phyloP scores from a whole-genome alignment of 2,888 invertebrate species.

The Fragum whitleyi region DNA sequence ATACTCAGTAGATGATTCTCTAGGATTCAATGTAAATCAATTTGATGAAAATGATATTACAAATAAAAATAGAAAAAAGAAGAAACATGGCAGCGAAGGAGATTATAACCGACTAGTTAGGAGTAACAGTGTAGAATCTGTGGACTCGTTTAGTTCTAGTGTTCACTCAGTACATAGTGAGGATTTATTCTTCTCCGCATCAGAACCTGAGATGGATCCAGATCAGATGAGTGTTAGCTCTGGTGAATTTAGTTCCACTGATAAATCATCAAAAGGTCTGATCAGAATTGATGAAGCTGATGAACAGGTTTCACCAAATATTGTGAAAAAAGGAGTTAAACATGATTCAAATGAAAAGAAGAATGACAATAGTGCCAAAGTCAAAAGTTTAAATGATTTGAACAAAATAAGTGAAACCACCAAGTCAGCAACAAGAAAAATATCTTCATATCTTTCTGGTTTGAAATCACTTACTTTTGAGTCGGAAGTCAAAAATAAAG shows the following conservation, averaged over 20 bases:
- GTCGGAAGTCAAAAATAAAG: not conserved
- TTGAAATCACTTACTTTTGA: constrained; percentile 24
- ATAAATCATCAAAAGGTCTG: constrained; percentile 6
- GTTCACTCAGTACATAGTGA: constrained; percentile 52
- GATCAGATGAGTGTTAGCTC: constrained; percentile 43
- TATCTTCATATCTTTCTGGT: constrained; percentile 18
- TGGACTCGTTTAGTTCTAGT: constrained; percentile 63
- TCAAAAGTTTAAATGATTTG: constrained; percentile 11
- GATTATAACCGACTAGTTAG: constrained; percentile 9
- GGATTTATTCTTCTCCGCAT: constrained; percentile 58
- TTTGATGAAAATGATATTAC: not conserved
- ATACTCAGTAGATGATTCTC: constrained; percentile 29
- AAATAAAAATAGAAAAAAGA: not conserved
- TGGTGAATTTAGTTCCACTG: constrained; percentile 27
- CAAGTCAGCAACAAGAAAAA: constrained; percentile 14
- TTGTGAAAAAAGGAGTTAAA: not conserved
- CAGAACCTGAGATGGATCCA: constrained; percentile 52
- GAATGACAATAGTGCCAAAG: not conserved
- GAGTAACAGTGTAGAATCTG: constrained; percentile 49
- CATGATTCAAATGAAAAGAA: not conserved
- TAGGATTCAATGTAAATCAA: constrained; percentile 55
- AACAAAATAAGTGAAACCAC: not conserved
- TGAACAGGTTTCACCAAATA: constrained; percentile 11
- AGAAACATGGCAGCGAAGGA: not conserved
- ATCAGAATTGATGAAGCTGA: constrained; percentile 29